phyloP scores from a whole-genome alignment of 2,797 vertebrate species.

The Clarias pachynema region DNA sequence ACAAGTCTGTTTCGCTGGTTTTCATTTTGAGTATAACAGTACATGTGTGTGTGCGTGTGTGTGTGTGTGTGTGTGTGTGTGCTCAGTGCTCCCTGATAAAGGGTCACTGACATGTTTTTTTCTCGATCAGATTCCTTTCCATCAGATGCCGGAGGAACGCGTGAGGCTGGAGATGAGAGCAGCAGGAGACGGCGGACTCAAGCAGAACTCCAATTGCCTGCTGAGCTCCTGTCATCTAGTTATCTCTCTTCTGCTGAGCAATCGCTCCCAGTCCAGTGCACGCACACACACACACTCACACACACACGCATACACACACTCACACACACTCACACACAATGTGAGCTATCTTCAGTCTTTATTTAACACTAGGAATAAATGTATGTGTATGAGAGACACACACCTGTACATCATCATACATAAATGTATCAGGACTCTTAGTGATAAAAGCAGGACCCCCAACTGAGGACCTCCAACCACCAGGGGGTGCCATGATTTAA shows the following conservation, averaged over 20 bases:
- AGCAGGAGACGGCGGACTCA: slow-evolving; percentile 70
- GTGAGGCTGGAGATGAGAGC: slow-evolving; percentile 48
- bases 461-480: not conserved
- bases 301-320: slow-evolving; percentile 40
- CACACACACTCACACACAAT: slow-evolving; percentile 30
- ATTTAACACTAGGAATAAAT: slow-evolving; percentile 48
- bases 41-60: slow-evolving; percentile 14
- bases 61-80: not conserved
- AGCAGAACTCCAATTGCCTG: slow-evolving; percentile 72
- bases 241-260: slow-evolving; percentile 75
- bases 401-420: not conserved
- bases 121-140: slow-evolving; percentile 68
- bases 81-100: slow-evolving; percentile 12
- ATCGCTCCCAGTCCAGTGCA: slow-evolving; percentile 59
- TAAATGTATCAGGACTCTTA: not conserved
- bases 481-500: not conserved
- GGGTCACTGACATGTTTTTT: slow-evolving; percentile 25
- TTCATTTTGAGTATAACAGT: slow-evolving; percentile 19
- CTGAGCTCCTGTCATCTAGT: slow-evolving; percentile 76
- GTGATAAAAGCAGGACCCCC: not conserved
- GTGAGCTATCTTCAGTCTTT: slow-evolving; percentile 5
- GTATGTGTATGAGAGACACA: slow-evolving; percentile 9
- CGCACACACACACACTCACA: slow-evolving; percentile 34
- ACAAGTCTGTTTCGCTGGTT: not conserved
- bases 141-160: slow-evolving; percentile 59